Evolutionary conservation across 2,797 vertebrate genomes (phyloP).

Genomic region (Epinephelus malabaricus): DNA sequence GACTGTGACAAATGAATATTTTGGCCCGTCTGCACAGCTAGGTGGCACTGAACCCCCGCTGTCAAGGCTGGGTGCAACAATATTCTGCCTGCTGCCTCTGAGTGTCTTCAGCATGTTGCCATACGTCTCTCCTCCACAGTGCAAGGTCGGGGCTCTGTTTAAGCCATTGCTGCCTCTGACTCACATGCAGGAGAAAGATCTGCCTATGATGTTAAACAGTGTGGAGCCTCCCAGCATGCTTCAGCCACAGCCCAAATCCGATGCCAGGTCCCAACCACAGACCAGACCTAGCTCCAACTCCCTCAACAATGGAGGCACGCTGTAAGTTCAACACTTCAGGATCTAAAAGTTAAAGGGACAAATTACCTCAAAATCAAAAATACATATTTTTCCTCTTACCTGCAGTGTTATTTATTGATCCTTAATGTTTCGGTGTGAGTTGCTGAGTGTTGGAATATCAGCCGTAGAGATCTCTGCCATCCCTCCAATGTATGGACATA

Average conservation of each 20-base stretch:
- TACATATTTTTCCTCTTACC: too few species aligned
- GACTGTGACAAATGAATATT: conserved; percentile 71
- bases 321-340: conserved; percentile 86
- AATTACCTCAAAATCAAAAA: too few species aligned
- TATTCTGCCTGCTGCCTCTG: conserved; percentile 81
- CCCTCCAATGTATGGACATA: too few species aligned
- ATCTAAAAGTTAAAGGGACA: neutral
- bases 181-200: conserved; percentile 90
- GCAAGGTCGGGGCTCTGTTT: conserved; percentile 85
- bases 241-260: conserved; percentile 71
- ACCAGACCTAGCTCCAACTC: conserved; percentile 86
- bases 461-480: too few species aligned
- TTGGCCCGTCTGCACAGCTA: conserved; percentile 52
- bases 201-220: conserved; percentile 81
- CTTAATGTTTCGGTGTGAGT: too few species aligned
- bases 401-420: too few species aligned
- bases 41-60: neutral
- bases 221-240: conserved; percentile 80
- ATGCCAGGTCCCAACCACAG: conserved; percentile 77
- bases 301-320: conserved; percentile 91
- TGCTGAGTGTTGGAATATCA: too few species aligned
- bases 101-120: conserved; percentile 76
- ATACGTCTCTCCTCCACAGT: conserved; percentile 84
- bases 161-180: conserved; percentile 88
- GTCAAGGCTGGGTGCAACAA: conserved; percentile 57